Evolutionary conservation across 1,140 invertebrate species (phyloP), one percentile per base, ranked within the genome.

Genomic region (Ostrea denselamellosa): DNA sequence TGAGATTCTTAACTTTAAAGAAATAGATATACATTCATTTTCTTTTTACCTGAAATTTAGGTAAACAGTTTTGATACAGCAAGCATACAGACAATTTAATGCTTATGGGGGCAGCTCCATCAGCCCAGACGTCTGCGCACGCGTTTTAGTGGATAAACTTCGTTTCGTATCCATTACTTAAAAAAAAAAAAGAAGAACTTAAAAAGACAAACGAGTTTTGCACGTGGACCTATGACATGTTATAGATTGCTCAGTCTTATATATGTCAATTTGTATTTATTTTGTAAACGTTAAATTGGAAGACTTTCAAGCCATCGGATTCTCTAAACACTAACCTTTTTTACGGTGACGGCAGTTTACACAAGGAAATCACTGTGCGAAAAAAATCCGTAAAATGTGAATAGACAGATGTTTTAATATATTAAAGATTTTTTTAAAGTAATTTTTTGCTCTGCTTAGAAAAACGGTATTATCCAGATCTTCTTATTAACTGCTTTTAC

Each of bases 231-330:
- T 22, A 25, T 22, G 56, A 71, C 65, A 71, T 25, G 10, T 28
- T 77, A 77, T 28, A 25, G 68, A 12, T 77, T 17, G 25, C 14
- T 28, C 68, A 77, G 12, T 77, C 68, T 25, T 28, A 77, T 77
- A 28, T 28, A 25, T 77, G 68, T 77, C 68, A 77, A 77, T 77
- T 77, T 77, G 28, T 77, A 77, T 77, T 77, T 77, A 77, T 77
- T 77, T 77, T 77, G 68, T 77, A 77, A 77, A 77, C 68, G 28
- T 77, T 77, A 25, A 34, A 77, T 28, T 77, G 68, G 28, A 25
- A 77, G 25, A 34, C 12, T 14, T 17, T 77, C 22, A 34, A 9
- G 25, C 22, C 68, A 14, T 28, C 68, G 25, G 28, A 14, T 77
- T 77, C 68, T 77, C 68, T 77, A 77, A 77, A 77, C 68, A 77